Base-by-base conservation (phyloP, 2,113 vertebrate genomes). In the western clawed frog (Xenopus tropicalis) region DNA sequence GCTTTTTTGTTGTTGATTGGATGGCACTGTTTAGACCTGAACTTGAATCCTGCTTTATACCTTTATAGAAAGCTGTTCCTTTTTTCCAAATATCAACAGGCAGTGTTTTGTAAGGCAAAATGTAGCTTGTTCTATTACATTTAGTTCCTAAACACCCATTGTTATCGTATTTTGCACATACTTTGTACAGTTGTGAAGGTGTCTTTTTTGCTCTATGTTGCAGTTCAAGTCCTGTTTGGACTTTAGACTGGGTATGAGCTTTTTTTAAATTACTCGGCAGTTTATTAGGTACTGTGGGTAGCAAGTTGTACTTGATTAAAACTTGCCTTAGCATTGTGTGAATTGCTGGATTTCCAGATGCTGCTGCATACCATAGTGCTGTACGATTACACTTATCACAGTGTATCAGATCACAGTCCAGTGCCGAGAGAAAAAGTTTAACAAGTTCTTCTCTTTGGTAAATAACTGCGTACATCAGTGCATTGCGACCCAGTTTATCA, bases 31-130 rank as follows among this genome's bases (percentile, higher is more conserved):
- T 16, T 51, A 43, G 17, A 24, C 24, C 16, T 17, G 6, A 1
- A 3, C 13, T 61, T 19, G 22, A 62, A 54, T 21, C 29, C 17
- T 12, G 19, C 29, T 21, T 46, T 61, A 14, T 22, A 21, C 23
- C 56, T 16, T 52, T 63, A 23, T 59, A 37, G 20, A 72, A 43
- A 51, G 25, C 71, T 21, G 65, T 64, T 71, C 79, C 71, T 20
- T 79, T 80, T 14, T 66, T 51, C 80, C 81, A 81, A 0, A 51
- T 21, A 13, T 69, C 61, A 75, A 22, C 74, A 61, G 70, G 48
- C 24, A 84, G 44, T 10, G 51, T 69, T 69, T 77, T 66, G 14
- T 71, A 82, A 20, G 70, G 56, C 24, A 42, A 16, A 16, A 14
- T 37, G 11, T 29, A 65, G 14, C 11, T 13, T 20, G 59, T 9